A percentile compares a stretch with the other conserved stretches of the same genome.
These are phyloP conservation scores for Apogon talboti DNA, from an alignment of 2,797 vertebrate species.

Conservation along the genomic window DNA sequence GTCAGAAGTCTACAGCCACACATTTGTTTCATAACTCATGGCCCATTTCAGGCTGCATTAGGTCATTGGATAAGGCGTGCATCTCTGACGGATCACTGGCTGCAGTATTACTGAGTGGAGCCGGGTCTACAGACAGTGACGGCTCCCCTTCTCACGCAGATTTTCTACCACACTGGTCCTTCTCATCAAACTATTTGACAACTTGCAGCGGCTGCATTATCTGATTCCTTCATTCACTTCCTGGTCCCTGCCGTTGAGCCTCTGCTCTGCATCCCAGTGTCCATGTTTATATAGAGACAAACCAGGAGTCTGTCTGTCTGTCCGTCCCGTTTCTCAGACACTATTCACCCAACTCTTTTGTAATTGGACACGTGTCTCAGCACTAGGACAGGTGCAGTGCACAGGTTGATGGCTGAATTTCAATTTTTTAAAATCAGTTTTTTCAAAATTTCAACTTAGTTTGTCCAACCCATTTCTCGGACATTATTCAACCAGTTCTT, in stretches of 20 bases:
- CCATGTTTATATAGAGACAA: too few species aligned
- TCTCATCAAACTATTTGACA: slow-evolving; percentile 25
- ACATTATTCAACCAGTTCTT: too few species aligned
- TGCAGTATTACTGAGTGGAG: slow-evolving; percentile 20
- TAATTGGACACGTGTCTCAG: too few species aligned
- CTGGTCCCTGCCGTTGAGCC: slow-evolving; percentile 10
- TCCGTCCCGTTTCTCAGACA: too few species aligned
- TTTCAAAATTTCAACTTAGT: too few species aligned
- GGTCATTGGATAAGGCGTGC: slow-evolving; percentile 59
- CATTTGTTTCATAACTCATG: slow-evolving; percentile 77
- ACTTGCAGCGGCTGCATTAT: not conserved
- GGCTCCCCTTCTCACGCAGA: slow-evolving; percentile 7
- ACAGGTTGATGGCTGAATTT: too few species aligned
- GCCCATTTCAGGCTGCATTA: slow-evolving; percentile 48
- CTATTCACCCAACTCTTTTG: too few species aligned
- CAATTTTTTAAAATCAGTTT: too few species aligned
- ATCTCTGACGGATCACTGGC: slow-evolving; percentile 61
- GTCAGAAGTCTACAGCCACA: slow-evolving; percentile 38
- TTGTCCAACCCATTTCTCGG: too few species aligned
- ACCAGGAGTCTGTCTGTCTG: too few species aligned
- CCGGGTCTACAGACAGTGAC: slow-evolving; percentile 37
- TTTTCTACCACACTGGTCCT: slow-evolving; percentile 19
- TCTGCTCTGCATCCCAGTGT: not conserved
- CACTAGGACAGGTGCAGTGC: too few species aligned
- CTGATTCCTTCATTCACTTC: not conserved